A percentile compares a stretch with the other conserved stretches of the same genome.
phyloP scores from a whole-genome alignment of 30 jellyfish, hydroid and myxozoan genomes.

The Pelagia noctiluca region DNA sequence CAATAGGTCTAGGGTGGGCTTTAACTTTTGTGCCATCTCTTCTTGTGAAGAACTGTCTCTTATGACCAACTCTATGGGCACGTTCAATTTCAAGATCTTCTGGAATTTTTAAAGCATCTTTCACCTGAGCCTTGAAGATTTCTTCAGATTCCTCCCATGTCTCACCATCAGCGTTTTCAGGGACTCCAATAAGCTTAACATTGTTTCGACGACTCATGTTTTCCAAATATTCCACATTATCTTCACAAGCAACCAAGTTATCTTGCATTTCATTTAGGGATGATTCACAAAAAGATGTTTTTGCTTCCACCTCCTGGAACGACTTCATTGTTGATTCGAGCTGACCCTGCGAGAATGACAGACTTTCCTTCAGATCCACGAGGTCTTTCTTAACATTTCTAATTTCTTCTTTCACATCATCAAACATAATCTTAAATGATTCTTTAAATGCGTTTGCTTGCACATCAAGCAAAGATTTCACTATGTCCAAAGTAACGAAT shows the following conservation, averaged over 20 bases:
- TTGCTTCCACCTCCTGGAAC: conserved; percentile 24
- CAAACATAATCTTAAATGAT: conserved; percentile 41
- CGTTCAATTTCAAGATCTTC: conserved; percentile 27
- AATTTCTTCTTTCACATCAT: conserved; percentile 37
- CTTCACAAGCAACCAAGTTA: not conserved
- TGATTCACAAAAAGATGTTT: not conserved
- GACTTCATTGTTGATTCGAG: conserved; percentile 29
- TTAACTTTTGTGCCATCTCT: conserved; percentile 17
- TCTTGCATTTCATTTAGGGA: conserved; percentile 9
- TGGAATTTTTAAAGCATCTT: conserved; percentile 19
- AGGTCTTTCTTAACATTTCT: conserved; percentile 38
- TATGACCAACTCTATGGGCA: conserved; percentile 41
- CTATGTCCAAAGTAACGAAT: conserved; percentile 29
- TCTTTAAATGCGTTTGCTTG: conserved; percentile 56
- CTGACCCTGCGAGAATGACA: conserved; percentile 45
- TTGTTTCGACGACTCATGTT: conserved; percentile 36
- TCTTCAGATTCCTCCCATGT: conserved; percentile 44
- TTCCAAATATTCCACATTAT: conserved; percentile 39
- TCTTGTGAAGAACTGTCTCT: conserved; percentile 26
- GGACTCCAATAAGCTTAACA: conserved; percentile 31
- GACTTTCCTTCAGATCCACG: conserved; percentile 30
- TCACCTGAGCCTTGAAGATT: conserved; percentile 39
- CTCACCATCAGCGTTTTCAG: conserved; percentile 35
- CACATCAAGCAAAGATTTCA: conserved; percentile 35
- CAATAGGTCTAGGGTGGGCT: conserved; percentile 29